phyloP scores from a whole-genome alignment of 2,888 invertebrate species.

The Drosophila multiciliata region DNA sequence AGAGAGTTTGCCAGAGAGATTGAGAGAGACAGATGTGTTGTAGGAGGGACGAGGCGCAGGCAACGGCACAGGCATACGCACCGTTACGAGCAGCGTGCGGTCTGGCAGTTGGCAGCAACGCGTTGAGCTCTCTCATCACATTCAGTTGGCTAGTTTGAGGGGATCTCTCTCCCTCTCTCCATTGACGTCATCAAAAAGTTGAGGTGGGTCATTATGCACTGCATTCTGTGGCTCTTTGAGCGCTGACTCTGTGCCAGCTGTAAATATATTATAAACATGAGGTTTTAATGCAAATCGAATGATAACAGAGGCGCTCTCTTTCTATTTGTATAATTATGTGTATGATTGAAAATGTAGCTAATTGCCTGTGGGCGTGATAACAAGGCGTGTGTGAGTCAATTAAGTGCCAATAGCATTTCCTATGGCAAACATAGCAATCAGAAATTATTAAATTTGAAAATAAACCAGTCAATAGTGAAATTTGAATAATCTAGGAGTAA shows the following conservation, averaged over 20 bases:
- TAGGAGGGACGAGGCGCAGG: background rate
- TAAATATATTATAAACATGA: background rate
- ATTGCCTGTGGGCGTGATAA: background rate
- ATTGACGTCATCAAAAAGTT: constrained; percentile 33
- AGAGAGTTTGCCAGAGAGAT: background rate
- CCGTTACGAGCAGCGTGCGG: constrained; percentile 16
- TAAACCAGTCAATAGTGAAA: background rate
- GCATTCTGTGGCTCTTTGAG: constrained; percentile 1
- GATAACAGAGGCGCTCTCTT: background rate
- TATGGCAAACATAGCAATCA: background rate
- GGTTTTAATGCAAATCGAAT: constrained; percentile 3
- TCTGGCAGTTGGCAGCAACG: constrained; percentile 7
- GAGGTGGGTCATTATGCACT: constrained; percentile 12
- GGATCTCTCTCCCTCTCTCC: background rate
- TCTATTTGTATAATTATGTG: background rate
- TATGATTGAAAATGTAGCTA: background rate
- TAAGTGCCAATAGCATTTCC: background rate
- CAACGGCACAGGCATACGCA: background rate
- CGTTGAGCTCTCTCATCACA: background rate
- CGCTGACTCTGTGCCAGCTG: constrained; percentile 15
- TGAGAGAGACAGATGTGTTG: background rate
- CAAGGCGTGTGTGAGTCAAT: background rate
- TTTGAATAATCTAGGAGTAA: background rate
- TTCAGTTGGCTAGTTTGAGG: background rate
- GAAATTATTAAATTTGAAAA: background rate